phyloP scores from a whole-genome alignment of 2,888 invertebrate genomes.

The Caenorhabditis panamensis region DNA sequence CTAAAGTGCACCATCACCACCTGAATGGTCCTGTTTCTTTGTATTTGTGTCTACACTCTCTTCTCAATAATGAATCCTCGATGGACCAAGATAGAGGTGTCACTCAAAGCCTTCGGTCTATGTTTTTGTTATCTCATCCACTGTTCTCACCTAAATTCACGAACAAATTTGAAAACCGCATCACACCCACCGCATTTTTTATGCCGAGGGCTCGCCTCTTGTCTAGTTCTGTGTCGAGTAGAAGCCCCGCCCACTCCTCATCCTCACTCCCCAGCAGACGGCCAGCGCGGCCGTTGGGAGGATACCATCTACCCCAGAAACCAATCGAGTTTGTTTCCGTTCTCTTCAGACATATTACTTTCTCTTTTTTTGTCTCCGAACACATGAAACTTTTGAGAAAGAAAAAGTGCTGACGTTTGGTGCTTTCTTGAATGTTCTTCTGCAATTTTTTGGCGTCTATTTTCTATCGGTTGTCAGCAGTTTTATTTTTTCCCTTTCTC shows the following conservation, averaged over 20 bases:
- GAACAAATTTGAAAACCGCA: no score
- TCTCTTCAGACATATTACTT: neutral
- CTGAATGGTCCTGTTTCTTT: no score
- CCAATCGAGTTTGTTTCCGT: neutral
- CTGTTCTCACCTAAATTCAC: neutral
- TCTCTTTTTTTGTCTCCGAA: neutral
- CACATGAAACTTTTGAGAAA: neutral
- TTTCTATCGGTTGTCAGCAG: neutral
- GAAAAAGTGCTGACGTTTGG: slow-evolving; percentile 20
- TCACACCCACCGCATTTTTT: neutral
- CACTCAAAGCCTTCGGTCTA: no score
- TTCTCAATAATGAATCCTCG: no score
- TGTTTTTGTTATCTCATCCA: no score
- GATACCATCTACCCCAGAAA: slow-evolving; percentile 24
- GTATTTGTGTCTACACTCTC: no score
- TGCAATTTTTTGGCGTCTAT: neutral
- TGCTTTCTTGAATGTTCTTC: neutral
- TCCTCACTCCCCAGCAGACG: slow-evolving; percentile 6
- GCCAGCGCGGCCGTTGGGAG: slow-evolving; percentile 7
- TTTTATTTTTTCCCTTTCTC: neutral
- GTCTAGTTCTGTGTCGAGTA: neutral
- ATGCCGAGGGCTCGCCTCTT: neutral
- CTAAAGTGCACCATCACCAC: no score
- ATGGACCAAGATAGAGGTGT: no score
- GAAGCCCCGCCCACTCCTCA: neutral